Percentiles rank a stretch among this genome's conserved stretches.
phyloP scores from a whole-genome alignment of 2,888 invertebrate species.

The Platycheirus rosarum region DNA sequence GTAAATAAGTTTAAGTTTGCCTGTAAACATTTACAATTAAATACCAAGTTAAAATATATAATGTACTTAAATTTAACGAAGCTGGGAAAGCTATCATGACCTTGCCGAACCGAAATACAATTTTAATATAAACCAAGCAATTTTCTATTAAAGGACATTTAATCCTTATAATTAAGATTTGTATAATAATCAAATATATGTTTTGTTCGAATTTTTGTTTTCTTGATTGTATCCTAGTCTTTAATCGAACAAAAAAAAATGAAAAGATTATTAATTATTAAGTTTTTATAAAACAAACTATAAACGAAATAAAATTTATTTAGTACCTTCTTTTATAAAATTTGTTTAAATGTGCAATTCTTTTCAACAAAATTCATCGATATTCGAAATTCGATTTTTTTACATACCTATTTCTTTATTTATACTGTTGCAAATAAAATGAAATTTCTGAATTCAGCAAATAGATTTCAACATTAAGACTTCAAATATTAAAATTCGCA shows the following conservation, averaged over 20 bases:
- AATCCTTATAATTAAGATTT: not conserved
- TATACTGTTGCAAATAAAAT: too few species aligned
- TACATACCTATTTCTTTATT: too few species aligned
- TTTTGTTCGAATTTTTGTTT: slow-evolving; percentile 24
- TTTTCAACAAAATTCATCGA: too few species aligned
- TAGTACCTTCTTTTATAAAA: slow-evolving; percentile 1
- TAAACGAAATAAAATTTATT: slow-evolving; percentile 4
- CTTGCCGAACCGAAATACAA: slow-evolving; percentile 54
- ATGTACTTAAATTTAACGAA: not conserved
- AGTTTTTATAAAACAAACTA: slow-evolving; percentile 53
- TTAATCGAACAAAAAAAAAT: slow-evolving; percentile 47
- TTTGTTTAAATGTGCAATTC: too few species aligned
- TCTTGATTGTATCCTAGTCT: slow-evolving; percentile 65
- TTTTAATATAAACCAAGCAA: slow-evolving; percentile 22
- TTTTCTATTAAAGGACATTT: slow-evolving; percentile 9
- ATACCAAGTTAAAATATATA: not conserved
- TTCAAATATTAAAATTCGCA: too few species aligned
- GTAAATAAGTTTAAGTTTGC: too few species aligned
- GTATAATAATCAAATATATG: slow-evolving; percentile 7
- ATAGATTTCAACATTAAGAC: too few species aligned
- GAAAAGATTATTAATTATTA: slow-evolving; percentile 46
- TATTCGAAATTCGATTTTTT: too few species aligned
- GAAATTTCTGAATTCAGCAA: too few species aligned
- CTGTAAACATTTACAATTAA: too few species aligned
- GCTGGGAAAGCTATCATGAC: slow-evolving; percentile 24